Base-by-base conservation (phyloP, 2,888 invertebrate genomes). In the Oscheius sp. region DNA sequence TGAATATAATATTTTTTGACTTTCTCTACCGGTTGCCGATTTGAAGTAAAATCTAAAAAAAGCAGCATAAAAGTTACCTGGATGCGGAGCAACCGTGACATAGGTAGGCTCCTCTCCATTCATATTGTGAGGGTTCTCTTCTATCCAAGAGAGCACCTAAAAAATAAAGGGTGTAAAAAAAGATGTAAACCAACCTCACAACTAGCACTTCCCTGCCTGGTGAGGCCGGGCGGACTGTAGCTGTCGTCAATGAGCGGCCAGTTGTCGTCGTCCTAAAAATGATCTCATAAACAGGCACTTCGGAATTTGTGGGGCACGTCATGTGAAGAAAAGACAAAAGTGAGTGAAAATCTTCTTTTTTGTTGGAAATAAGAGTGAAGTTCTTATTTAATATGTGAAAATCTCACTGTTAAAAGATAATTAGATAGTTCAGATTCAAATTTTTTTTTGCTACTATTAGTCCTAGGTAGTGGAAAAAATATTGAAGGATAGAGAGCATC, bases 161-260 rank as follows among this genome's bases (percentile, higher is more conserved):
- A 41, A 44, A 14, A 14, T 41, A 26, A 44, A 41, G 28, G 17
- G 6, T 22, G 28, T 41, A 26, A 28, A 41, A 41, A 14, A 26
- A 41, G 26, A 14, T 45, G 2, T 2, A 33, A 47, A 24, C 20
- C 6, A 57, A 28, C 26, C 47, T 47, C 65, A 28, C 65, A 65
- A 44, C 65, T 65, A 20, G 28, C 22, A 26, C 65, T 65, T 17
- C 51, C 65, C 45, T 65, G 65, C 54, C 49, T 54, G 28, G 44
- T 51, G 54, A 65, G 62, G 22, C 62, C 62, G 26, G 44, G 59
- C 59, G 59, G 41, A 41, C 14, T 41, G 41, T 59, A 59, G 59
- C 44, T 44, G 59, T 59, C 59, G 59, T 44, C 44, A 24, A 28
- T 26, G 44, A 26, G 24, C 44, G 59, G 59, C 59, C 59, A 59